These are phyloP conservation scores for Falco punctatus DNA, from an alignment of 2,113 vertebrate species.

Conservation along the genomic window DNA sequence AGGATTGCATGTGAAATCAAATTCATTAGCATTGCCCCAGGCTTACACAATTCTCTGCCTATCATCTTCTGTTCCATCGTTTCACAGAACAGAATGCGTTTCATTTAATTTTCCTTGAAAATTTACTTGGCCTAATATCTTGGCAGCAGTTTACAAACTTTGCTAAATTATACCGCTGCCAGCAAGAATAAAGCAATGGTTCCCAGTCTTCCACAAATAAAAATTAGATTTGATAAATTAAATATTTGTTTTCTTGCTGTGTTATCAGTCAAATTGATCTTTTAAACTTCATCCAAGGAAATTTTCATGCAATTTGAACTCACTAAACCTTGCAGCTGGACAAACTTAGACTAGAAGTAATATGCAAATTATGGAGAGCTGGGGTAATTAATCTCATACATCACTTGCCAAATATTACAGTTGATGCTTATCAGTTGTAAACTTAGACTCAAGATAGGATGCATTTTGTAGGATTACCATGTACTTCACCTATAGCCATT, in stretches of 20 bases:
- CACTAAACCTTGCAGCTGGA: not conserved
- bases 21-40: not conserved
- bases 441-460: not conserved
- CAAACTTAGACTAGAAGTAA: not conserved
- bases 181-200: not conserved
- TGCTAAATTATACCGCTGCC: not conserved
- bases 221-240: constrained; percentile 26
- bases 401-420: not conserved
- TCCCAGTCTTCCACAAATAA: constrained; percentile 1
- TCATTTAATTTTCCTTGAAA: not conserved
- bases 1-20: constrained; percentile 10
- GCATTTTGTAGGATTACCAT: not conserved
- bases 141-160: not conserved
- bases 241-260: not conserved
- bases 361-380: not conserved
- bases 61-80: not conserved
- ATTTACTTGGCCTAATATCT: not conserved
- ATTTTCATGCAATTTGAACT: not conserved
- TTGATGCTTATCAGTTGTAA: not conserved
- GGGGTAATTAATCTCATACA: not conserved
- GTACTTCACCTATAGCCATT: not conserved
- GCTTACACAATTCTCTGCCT: not conserved
- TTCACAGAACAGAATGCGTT: not conserved
- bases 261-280: not conserved
- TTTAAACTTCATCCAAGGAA: not conserved